Evolutionary conservation across 2,888 invertebrate genomes (phyloP).

Genomic region (Drosophila picticornis): DNA sequence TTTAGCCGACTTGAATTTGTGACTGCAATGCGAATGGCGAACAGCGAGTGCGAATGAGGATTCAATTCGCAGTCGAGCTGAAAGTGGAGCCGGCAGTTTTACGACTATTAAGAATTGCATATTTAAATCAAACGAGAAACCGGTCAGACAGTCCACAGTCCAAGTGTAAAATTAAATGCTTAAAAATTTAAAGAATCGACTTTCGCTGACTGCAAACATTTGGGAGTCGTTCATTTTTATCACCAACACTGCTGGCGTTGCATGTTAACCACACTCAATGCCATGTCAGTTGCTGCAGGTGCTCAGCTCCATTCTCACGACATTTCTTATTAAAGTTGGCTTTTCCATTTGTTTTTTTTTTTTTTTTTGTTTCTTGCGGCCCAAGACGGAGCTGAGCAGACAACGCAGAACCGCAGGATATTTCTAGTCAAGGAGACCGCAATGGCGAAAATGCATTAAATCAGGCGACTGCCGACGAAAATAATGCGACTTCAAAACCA

Average conservation of each 20-base stretch:
- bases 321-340: conserved; percentile 71
- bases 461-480: conserved; percentile 27
- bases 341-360: conserved; percentile 14
- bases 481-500: conserved; percentile 6
- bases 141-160: background rate
- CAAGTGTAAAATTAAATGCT: conserved; percentile 74
- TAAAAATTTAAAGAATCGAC: conserved; percentile 67
- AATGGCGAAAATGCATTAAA: conserved; percentile 53
- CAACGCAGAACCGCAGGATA: conserved; percentile 16
- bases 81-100: conserved; percentile 39
- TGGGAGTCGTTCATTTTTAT: conserved; percentile 73
- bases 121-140: conserved; percentile 72
- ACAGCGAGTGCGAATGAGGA: conserved; percentile 43
- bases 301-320: conserved; percentile 35
- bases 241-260: conserved; percentile 48
- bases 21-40: conserved; percentile 51
- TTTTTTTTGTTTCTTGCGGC: conserved; percentile 10
- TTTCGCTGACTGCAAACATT: conserved; percentile 66
- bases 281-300: conserved; percentile 44
- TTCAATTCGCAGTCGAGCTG: conserved; percentile 55
- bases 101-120: conserved; percentile 69
- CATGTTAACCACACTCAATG: conserved; percentile 56
- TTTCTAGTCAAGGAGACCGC: conserved; percentile 33
- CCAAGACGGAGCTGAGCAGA: conserved; percentile 33
- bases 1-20: conserved; percentile 43